A percentile compares a stretch with the other conserved stretches of the same genome.
phyloP scores from a whole-genome alignment of 30 jellyfish, hydroid and myxozoan genomes.

The Sanderia malayensis region DNA sequence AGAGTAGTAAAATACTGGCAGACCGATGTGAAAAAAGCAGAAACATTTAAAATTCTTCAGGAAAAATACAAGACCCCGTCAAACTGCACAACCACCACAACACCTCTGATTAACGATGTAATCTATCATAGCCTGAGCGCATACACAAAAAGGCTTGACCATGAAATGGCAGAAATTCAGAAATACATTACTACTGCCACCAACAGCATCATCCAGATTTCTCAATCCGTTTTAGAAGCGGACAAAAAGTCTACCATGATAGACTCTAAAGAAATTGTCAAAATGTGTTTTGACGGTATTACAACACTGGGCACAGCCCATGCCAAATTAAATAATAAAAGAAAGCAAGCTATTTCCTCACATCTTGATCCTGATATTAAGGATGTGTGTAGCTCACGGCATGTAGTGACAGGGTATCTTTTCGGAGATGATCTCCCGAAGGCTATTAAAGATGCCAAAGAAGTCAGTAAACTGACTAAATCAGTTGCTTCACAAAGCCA shows the following conservation, averaged over 20 bases:
- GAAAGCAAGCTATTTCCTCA: constrained; percentile 6
- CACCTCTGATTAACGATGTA: not conserved
- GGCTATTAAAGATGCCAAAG: constrained; percentile 15
- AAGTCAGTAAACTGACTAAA: constrained; percentile 1
- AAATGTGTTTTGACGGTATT: not conserved
- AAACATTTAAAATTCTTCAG: not conserved
- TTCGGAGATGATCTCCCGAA: constrained; percentile 41
- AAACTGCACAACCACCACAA: not conserved
- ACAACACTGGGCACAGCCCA: constrained; percentile 39
- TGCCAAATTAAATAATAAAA: constrained; percentile 1
- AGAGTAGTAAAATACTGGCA: not conserved
- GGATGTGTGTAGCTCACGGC: constrained; percentile 37
- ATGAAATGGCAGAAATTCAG: not conserved
- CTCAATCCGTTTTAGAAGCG: constrained; percentile 17
- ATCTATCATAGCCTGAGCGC: not conserved
- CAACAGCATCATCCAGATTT: not conserved
- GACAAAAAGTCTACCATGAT: constrained; percentile 8
- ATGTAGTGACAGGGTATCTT: constrained; percentile 17
- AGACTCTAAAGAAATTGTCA: constrained; percentile 2
- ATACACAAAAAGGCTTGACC: not conserved
- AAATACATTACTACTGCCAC: not conserved
- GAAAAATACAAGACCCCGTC: not conserved
- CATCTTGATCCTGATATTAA: constrained; percentile 13
- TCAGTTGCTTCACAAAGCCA: no score
- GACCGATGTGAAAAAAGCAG: not conserved